Conservation (phyloP, 2,888 invertebrate species). For the Julus scanicus region DNA sequence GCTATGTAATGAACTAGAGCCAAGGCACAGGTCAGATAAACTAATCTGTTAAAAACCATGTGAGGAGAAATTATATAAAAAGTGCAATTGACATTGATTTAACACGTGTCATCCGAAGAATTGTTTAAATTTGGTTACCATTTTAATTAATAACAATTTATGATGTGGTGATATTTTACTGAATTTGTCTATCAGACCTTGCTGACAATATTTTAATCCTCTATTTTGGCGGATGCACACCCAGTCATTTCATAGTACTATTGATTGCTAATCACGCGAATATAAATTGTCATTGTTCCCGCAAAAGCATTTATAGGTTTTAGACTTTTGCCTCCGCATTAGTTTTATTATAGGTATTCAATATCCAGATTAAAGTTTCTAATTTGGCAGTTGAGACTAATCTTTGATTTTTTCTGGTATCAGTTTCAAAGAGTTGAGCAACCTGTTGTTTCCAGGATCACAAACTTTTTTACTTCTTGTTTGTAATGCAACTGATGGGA, state of each 20-base stretch:
- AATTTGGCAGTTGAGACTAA: not conserved
- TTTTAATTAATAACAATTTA: no score
- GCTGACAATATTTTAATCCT: slow-evolving; percentile 25
- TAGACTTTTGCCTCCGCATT: slow-evolving; percentile 19
- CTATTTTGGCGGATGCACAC: not conserved
- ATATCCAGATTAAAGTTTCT: not conserved
- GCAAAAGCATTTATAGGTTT: slow-evolving; percentile 2
- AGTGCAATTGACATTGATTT: not conserved
- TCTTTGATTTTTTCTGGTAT: not conserved
- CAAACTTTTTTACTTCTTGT: no score
- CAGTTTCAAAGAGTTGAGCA: not conserved
- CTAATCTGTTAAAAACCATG: not conserved
- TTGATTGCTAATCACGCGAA: not conserved
- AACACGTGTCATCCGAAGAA: slow-evolving; percentile 3
- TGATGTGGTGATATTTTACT: not conserved
- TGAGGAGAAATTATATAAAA: not conserved
- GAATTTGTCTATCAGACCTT: not conserved
- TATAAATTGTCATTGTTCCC: slow-evolving; percentile 25
- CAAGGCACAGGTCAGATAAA: not conserved
- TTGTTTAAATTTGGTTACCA: not conserved
- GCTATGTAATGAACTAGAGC: not conserved
- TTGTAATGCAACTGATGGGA: no score
- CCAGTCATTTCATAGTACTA: not conserved
- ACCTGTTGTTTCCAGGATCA: not conserved
- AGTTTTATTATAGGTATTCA: slow-evolving; percentile 24